These are phyloP conservation scores for Mesocentrotus franciscanus DNA, from an alignment of 53 echinoderm and acorn worm genomes.

Conservation along the genomic window DNA sequence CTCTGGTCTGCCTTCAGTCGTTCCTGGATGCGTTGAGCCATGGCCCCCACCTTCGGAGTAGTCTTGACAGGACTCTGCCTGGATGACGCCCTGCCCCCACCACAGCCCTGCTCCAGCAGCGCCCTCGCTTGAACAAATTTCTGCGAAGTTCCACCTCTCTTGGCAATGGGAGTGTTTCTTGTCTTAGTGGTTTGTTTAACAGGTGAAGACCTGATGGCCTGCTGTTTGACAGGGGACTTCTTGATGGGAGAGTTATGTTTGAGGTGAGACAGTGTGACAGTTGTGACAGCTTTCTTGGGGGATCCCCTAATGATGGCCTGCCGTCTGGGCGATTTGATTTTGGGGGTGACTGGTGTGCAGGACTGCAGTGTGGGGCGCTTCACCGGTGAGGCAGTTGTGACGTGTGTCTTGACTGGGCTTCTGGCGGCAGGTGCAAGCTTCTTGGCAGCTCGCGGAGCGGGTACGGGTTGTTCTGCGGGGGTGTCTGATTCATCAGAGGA, in stretches of 20 bases:
- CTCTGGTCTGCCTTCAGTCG: conserved; percentile 84
- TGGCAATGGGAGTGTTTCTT: conserved; percentile 16
- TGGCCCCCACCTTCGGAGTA: conserved; percentile 84
- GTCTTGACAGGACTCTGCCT: conserved; percentile 69
- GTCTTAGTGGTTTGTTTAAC: conserved; percentile 30
- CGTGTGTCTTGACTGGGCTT: conserved; percentile 38
- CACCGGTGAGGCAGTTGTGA: conserved; percentile 9
- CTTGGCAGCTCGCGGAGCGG: conserved; percentile 47
- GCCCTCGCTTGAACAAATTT: conserved; percentile 54
- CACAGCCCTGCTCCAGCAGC: conserved; percentile 68
- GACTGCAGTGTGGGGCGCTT: conserved; percentile 62
- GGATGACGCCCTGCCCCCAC: conserved; percentile 56
- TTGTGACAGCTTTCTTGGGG: conserved; percentile 56
- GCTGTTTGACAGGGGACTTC: conserved; percentile 68
- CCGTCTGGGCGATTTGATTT: conserved; percentile 43
- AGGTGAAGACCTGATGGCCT: conserved; percentile 11
- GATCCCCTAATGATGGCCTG: conserved; percentile 21
- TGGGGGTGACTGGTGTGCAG: conserved; percentile 63
- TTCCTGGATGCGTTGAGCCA: conserved; percentile 90
- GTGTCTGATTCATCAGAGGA: background rate
- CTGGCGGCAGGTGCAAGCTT: background rate
- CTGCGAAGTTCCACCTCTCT: conserved; percentile 35
- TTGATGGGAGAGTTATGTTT: conserved; percentile 62
- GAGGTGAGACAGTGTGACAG: background rate
- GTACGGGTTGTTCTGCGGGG: conserved; percentile 52